A percentile compares a stretch with the other conserved stretches of the same genome.
Evolutionary conservation across 30 jellyfish, hydroid and myxozoan genomes (phyloP).

Genomic region (Turritopsis dohrnii): DNA sequence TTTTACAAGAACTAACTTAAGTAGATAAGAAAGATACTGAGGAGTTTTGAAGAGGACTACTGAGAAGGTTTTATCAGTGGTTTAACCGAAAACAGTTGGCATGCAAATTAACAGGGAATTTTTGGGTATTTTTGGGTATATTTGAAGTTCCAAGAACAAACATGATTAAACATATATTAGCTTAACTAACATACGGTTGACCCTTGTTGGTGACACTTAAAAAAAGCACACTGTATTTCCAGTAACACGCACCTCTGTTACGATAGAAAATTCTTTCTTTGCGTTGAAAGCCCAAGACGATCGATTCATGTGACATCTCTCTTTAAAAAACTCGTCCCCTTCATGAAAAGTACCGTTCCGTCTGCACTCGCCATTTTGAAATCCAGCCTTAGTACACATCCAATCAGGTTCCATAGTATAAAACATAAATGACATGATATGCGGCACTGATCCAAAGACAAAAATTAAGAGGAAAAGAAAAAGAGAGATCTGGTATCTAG

Average conservation of each 20-base stretch:
- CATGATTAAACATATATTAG: too few species aligned
- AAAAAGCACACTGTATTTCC: too few species aligned
- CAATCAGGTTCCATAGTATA: neutral
- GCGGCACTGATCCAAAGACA: neutral
- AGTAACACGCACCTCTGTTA: constrained; percentile 62
- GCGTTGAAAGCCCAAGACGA: constrained; percentile 57
- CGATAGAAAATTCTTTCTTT: constrained; percentile 60
- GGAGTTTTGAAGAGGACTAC: too few species aligned
- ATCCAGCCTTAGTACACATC: neutral
- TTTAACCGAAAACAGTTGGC: too few species aligned
- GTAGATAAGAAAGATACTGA: too few species aligned
- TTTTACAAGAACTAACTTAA: too few species aligned
- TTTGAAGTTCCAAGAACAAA: too few species aligned
- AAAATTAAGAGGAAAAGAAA: neutral
- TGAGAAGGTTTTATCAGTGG: too few species aligned
- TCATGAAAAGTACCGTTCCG: neutral
- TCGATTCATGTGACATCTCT: constrained; percentile 62
- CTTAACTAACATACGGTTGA: too few species aligned
- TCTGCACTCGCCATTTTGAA: neutral
- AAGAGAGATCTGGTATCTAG: neutral
- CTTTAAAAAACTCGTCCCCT: constrained; percentile 18
- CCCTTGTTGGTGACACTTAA: too few species aligned
- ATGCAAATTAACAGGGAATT: too few species aligned
- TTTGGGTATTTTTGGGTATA: too few species aligned
- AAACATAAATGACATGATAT: neutral